phyloP scores from a whole-genome alignment of 2,797 vertebrate species.

The Florisuga fusca region DNA sequence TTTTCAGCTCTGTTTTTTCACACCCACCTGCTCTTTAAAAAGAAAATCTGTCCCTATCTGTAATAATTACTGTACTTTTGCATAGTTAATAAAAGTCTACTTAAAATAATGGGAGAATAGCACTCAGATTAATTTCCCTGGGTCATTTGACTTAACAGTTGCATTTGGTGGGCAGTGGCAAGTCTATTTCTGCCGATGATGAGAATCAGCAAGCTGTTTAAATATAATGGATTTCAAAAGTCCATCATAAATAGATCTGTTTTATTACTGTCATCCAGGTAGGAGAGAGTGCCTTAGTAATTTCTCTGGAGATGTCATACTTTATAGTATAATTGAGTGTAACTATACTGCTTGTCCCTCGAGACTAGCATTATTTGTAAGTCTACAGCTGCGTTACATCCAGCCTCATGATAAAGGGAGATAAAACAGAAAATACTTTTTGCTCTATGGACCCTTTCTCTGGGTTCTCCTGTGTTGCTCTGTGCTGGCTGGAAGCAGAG shows the following conservation, averaged over 20 bases:
- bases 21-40: slow-evolving; percentile 8
- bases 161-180: slow-evolving; percentile 36
- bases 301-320: slow-evolving; percentile 72
- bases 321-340: slow-evolving; percentile 73
- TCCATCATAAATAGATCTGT: slow-evolving; percentile 70
- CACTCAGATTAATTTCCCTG: slow-evolving; percentile 21
- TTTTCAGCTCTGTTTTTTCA: background rate
- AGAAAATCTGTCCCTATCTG: background rate
- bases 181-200: slow-evolving; percentile 9
- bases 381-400: slow-evolving; percentile 56
- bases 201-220: slow-evolving; percentile 64
- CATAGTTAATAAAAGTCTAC: slow-evolving; percentile 41
- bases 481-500: background rate
- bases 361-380: slow-evolving; percentile 51
- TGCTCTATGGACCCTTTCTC: background rate
- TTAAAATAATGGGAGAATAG: slow-evolving; percentile 41
- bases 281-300: slow-evolving; percentile 56
- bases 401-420: slow-evolving; percentile 2
- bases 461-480: background rate
- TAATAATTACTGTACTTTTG: slow-evolving; percentile 38
- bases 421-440: slow-evolving; percentile 10
- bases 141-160: slow-evolving; percentile 53
- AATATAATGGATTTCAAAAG: slow-evolving; percentile 60
- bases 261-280: slow-evolving; percentile 73
- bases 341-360: slow-evolving; percentile 53